Conservation (phyloP, 2,113 vertebrate genomes). For the Centropus bengalensis region DNA sequence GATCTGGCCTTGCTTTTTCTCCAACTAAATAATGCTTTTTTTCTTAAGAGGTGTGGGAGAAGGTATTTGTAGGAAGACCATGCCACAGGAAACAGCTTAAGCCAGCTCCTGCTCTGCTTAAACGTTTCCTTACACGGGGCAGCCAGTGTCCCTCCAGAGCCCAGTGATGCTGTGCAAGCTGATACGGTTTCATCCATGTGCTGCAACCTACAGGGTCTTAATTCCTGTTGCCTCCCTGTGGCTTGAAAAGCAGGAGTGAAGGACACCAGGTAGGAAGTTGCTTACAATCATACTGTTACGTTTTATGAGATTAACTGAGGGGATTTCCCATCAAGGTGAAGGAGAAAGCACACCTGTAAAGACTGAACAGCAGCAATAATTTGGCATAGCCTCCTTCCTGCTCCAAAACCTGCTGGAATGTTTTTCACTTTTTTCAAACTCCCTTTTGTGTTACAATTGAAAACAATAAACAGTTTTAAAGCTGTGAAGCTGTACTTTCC, state of each 20-base stretch:
- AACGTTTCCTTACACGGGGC: not conserved
- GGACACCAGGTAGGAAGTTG: not conserved
- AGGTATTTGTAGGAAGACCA: not conserved
- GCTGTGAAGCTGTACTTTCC: slow-evolving; percentile 67
- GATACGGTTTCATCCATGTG: not conserved
- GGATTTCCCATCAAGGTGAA: slow-evolving; percentile 69
- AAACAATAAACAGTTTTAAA: slow-evolving; percentile 67
- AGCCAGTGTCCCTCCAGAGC: not conserved
- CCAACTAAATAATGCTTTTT: not conserved
- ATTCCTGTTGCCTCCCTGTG: not conserved
- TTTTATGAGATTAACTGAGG: slow-evolving; percentile 30
- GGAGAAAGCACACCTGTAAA: slow-evolving; percentile 72
- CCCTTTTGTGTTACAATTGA: slow-evolving; percentile 62
- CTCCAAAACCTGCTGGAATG: slow-evolving; percentile 71
- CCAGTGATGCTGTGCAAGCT: not conserved
- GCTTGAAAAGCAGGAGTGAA: not conserved
- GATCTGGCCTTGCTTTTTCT: not conserved
- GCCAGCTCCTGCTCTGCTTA: not conserved
- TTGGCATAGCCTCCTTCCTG: slow-evolving; percentile 78
- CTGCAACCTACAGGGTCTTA: not conserved
- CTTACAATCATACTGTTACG: not conserved
- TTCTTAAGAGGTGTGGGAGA: not conserved
- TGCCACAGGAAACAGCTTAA: not conserved
- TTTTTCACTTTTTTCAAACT: slow-evolving; percentile 59
- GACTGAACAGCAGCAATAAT: slow-evolving; percentile 56